Evolutionary conservation across 1,140 invertebrate species (phyloP), one percentile per base, ranked within the genome.

Genomic region (Nomia melanderi): DNA sequence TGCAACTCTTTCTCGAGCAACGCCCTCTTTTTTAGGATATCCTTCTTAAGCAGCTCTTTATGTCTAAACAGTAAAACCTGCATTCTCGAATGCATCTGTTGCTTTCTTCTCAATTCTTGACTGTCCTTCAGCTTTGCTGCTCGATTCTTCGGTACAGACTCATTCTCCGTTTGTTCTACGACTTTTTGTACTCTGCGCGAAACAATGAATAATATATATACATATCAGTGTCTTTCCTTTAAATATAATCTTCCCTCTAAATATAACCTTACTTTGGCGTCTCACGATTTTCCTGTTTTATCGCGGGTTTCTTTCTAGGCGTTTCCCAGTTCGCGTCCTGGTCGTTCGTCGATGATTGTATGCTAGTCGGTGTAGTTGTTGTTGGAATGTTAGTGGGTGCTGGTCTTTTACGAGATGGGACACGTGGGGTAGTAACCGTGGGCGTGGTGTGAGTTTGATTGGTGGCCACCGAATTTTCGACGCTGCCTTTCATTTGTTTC

Each of bases 41-140:
- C 98, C 87, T 98, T 98, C 90, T 98, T 98, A 25, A 99, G 93
- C 78, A 96, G 91, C 89, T 98, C 98, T 88, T 98, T 98, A 78
- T 99, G 97, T 80, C 96, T 94, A 88, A 95, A 96, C 25, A 98
- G 91, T 54, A 94, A 91, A 84, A 95, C 94, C 81, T 95, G 94
- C 75, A 95, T 93, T 83, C 94, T 94, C 23, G 94, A 94, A 86
- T 92, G 92, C 65, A 89, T 92, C 86, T 92, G 94, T 77, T 89
- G 92, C 78, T 93, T 94, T 90, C 89, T 92, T 82, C 88, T 93
- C 86, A 90, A 91, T 76, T 93, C 93, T 91, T 91, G 91, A 64
- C 74, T 87, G 79, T 93, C 93, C 79, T 90, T 92, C 17, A 91
- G 56, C 86, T 91, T 92, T 67, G 88, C 87, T 4, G 88, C 71